phyloP scores from a whole-genome alignment of 2,888 invertebrate genomes.

The Yponomeuta sedellus region DNA sequence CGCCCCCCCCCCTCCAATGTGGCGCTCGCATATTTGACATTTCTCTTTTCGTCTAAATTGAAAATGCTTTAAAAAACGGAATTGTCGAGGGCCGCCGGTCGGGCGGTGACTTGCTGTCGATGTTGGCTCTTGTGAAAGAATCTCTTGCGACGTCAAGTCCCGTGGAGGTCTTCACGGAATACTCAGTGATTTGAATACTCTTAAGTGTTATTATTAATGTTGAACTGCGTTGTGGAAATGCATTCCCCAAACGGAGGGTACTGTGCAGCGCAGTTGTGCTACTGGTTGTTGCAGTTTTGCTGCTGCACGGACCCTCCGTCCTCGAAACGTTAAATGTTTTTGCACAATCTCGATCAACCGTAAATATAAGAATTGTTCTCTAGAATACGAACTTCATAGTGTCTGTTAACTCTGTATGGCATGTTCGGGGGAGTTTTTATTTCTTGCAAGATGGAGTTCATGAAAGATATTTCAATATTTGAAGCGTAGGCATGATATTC shows the following conservation, averaged over 20 bases:
- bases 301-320: background rate
- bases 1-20: background rate
- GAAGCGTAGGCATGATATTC: slow-evolving; percentile 39
- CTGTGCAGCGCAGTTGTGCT: background rate
- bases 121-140: background rate
- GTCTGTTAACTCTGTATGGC: background rate
- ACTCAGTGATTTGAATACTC: slow-evolving; percentile 3
- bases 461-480: slow-evolving; percentile 27
- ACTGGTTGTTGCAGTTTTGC: background rate
- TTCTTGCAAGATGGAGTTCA: slow-evolving; percentile 38
- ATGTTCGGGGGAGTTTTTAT: background rate
- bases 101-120: background rate
- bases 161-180: background rate
- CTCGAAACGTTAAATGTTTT: slow-evolving; percentile 1
- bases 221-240: slow-evolving; percentile 1
- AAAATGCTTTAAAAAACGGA: slow-evolving; percentile 3
- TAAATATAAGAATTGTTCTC: background rate
- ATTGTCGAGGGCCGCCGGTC: background rate
- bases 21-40: slow-evolving; percentile 3
- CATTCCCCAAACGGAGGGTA: background rate
- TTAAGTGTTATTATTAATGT: slow-evolving; percentile 4
- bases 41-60: background rate
- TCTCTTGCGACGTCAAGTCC: background rate
- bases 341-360: slow-evolving; percentile 10
- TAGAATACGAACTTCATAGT: slow-evolving; percentile 5